These are phyloP conservation scores for Bovichtus variegatus DNA, from an alignment of 2,797 vertebrate species.

Conservation along the genomic window DNA sequence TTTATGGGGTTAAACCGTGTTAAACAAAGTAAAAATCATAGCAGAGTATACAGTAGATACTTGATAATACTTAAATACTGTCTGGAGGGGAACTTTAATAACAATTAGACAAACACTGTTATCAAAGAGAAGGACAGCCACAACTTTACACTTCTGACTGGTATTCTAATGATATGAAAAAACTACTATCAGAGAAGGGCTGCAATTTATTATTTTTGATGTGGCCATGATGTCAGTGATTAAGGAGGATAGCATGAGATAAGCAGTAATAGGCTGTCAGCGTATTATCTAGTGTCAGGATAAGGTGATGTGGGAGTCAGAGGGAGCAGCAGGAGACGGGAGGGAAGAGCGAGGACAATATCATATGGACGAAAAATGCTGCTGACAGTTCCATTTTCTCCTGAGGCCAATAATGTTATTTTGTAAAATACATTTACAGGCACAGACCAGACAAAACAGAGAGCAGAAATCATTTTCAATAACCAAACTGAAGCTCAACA, in stretches of 20 bases:
- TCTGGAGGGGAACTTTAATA: not conserved
- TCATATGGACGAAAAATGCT: slow-evolving; percentile 34
- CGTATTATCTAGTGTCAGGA: slow-evolving; percentile 67
- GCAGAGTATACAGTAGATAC: too few relatives aligned
- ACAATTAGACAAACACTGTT: slow-evolving; percentile 36
- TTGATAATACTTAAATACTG: too few relatives aligned
- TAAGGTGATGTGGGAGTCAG: slow-evolving; percentile 51
- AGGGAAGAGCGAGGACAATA: slow-evolving; percentile 21
- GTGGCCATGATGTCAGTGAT: slow-evolving; percentile 57
- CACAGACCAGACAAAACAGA: slow-evolving; percentile 34
- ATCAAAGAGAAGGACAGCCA: slow-evolving; percentile 30
- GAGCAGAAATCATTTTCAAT: slow-evolving; percentile 30
- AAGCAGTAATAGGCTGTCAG: slow-evolving; percentile 74
- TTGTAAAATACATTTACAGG: slow-evolving; percentile 43
- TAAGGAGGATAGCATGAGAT: slow-evolving; percentile 66
- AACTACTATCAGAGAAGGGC: slow-evolving; percentile 35
- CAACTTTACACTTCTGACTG: slow-evolving; percentile 35
- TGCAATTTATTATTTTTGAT: slow-evolving; percentile 49
- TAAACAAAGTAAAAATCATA: too few relatives aligned
- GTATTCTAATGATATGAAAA: slow-evolving; percentile 65
- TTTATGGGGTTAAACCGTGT: too few relatives aligned
- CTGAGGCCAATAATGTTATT: slow-evolving; percentile 39
- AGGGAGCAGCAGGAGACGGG: slow-evolving; percentile 38
- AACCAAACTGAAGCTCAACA: slow-evolving; percentile 17
- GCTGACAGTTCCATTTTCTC: slow-evolving; percentile 54